Conservation (phyloP, 2,113 vertebrate genomes). For the Dicrurus megarhynchus region DNA sequence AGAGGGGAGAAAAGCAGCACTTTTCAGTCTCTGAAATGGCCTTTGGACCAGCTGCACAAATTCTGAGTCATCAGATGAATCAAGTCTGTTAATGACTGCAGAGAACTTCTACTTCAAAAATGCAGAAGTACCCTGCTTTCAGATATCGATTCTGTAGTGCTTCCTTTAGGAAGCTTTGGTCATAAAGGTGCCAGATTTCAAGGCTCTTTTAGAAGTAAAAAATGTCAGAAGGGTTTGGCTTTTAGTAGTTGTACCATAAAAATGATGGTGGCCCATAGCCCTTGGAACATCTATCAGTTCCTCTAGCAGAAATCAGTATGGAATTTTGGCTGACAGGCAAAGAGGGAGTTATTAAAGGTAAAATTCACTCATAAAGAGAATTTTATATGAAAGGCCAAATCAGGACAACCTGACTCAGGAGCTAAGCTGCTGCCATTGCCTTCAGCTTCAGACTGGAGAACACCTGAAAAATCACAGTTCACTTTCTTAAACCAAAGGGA, state of each 20-base stretch:
- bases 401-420: not conserved
- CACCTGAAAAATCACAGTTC: not conserved
- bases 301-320: not conserved
- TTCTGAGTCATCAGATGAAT: conserved; percentile 42
- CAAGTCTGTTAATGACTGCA: not conserved
- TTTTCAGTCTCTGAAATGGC: not conserved
- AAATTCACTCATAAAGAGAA: not conserved
- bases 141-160: not conserved
- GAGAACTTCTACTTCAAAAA: not conserved
- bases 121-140: not conserved
- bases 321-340: not conserved
- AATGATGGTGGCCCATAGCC: not conserved
- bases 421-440: not conserved
- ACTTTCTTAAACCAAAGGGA: not conserved
- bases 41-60: not conserved
- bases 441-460: not conserved
- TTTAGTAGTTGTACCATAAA: not conserved
- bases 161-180: not conserved
- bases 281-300: not conserved
- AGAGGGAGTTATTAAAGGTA: not conserved
- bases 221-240: not conserved
- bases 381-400: not conserved
- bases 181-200: not conserved
- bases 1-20: not conserved
- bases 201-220: not conserved